Percentiles rank a stretch among this genome's conserved stretches.
phyloP scores from a whole-genome alignment of 1,140 invertebrate species.

The Acyrthosiphon pisum region DNA sequence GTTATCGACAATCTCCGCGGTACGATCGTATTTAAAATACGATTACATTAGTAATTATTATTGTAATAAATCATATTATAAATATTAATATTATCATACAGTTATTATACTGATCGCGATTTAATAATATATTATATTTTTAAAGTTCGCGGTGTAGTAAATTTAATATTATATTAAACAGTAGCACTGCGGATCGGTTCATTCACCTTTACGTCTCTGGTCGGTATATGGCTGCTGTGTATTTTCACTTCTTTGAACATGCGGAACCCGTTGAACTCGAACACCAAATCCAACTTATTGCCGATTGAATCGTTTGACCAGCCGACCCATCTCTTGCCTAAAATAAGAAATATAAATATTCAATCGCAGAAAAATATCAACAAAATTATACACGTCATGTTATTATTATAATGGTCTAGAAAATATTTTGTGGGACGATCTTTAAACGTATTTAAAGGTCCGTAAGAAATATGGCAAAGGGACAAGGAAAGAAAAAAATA shows the following conservation, averaged over 20 bases:
- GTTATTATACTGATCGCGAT: neutral
- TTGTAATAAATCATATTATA: too few species aligned
- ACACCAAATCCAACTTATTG: slow-evolving; percentile 71
- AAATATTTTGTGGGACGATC: neutral
- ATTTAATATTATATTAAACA: neutral
- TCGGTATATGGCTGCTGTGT: slow-evolving; percentile 78
- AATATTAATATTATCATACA: too few species aligned
- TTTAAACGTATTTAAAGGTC: neutral
- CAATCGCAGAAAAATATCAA: neutral
- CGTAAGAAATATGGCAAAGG: neutral
- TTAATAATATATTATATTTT: neutral
- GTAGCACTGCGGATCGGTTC: neutral
- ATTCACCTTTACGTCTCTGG: slow-evolving; percentile 75
- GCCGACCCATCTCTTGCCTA: slow-evolving; percentile 87
- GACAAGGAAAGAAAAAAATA: neutral
- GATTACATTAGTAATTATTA: too few species aligned
- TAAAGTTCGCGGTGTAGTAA: neutral
- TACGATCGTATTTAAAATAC: too few species aligned
- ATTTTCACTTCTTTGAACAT: slow-evolving; percentile 80
- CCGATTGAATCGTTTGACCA: slow-evolving; percentile 72
- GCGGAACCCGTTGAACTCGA: slow-evolving; percentile 79
- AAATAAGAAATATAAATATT: slow-evolving; percentile 58
- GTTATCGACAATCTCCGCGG: too few species aligned
- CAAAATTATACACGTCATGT: neutral
- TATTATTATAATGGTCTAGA: neutral